Base-by-base conservation (phyloP, 2,113 vertebrate species). In the Gallinago undulata region DNA sequence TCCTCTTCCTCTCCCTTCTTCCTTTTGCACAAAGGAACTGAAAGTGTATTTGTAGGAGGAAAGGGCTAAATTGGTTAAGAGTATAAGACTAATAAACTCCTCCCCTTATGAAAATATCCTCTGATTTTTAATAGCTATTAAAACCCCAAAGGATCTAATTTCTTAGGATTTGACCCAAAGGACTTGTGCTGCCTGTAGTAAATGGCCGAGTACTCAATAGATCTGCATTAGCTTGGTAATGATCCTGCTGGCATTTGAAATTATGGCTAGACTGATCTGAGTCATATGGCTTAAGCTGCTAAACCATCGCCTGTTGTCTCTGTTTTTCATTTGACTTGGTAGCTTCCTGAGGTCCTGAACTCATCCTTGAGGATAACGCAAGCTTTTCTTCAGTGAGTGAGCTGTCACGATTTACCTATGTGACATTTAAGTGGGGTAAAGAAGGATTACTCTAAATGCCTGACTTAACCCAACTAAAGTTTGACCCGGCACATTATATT, bases 271-370 rank as follows among this genome's bases (percentile, higher is more conserved):
- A 37, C 70, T 81, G 82, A 93, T 55, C 56, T 60, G n/a, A 74
- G 88, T 76, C 88, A 93, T 48, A 92, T 64, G 83, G 75, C 68
- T 89, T 92, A 93, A 78, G 51, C 60, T 1, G 12, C 73, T 94
- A 89, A 95, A 51, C 68, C 51, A 25, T n/a, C 33, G 56, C 60
- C 43, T 81, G 51, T 95, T 92, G 83, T 77, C 79, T 92, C 79
- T 94, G 85, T 51, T 97, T 95, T 92, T 94, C 63, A 74, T 95
- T 87, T 92, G 76, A 67, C 47, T 94, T 90, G 56, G 88, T 90
- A 78, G 47, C 75, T 94, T 97, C 88, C 88, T 92, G 72, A 93
- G 64, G 60, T 75, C 90, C 82, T 64, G 82, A 83, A 94, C 85
- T 90, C 79, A 81, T 89, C 66, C 72, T 72, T 67, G 60, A 95